Conservation (phyloP, 2,888 invertebrate genomes). For the Cheilosia vulpina region DNA sequence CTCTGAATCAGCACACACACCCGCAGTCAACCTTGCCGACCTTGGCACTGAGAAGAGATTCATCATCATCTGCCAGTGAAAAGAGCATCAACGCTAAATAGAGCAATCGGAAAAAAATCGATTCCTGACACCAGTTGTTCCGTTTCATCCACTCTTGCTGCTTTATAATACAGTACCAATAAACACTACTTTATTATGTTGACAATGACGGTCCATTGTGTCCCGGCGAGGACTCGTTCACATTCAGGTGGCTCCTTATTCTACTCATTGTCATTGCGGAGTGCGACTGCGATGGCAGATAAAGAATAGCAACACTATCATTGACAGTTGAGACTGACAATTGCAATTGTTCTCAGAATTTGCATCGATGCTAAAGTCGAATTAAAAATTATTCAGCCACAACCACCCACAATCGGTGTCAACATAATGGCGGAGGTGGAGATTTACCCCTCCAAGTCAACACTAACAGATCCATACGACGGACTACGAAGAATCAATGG, state of each 20-base stretch:
- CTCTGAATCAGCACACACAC: slow-evolving; percentile 6
- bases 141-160: slow-evolving; percentile 5
- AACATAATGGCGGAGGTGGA: slow-evolving; percentile 21
- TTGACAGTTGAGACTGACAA: slow-evolving; percentile 24
- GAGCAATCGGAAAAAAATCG: slow-evolving; percentile 28
- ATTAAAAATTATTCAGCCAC: slow-evolving; percentile 39
- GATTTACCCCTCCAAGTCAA: slow-evolving; percentile 9
- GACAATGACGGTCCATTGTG: slow-evolving; percentile 52
- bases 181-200: slow-evolving; percentile 47
- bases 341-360: slow-evolving; percentile 21
- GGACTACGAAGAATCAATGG: slow-evolving; percentile 18
- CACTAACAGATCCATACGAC: slow-evolving; percentile 16
- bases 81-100: neutral
- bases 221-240: slow-evolving; percentile 36
- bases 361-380: slow-evolving; percentile 32
- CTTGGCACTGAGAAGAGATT: slow-evolving; percentile 43
- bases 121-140: slow-evolving; percentile 13
- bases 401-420: neutral
- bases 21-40: slow-evolving; percentile 2
- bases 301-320: slow-evolving; percentile 25
- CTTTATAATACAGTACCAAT: slow-evolving; percentile 9
- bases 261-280: neutral
- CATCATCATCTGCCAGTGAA: neutral
- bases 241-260: slow-evolving; percentile 32
- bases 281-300: slow-evolving; percentile 10